A percentile compares a stretch with the other conserved stretches of the same genome.
These are phyloP conservation scores for Brenthis daphne DNA, from an alignment of 2,888 invertebrate species.

Conservation along the genomic window DNA sequence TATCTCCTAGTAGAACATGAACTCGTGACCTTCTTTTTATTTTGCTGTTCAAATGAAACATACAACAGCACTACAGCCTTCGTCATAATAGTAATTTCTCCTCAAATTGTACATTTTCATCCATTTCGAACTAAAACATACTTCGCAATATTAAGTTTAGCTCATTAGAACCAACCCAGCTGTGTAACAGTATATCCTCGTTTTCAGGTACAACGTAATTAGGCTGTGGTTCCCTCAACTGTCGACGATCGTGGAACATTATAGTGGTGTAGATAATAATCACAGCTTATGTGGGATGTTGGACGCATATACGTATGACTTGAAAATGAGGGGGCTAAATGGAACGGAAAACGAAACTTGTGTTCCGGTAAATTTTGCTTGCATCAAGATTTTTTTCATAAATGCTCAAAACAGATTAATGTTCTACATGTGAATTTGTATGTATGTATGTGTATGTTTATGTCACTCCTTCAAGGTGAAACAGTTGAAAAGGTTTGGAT, in stretches of 20 bases:
- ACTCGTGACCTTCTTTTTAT: too few relatives aligned
- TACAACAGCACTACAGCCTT: not conserved
- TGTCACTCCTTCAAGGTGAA: too few relatives aligned
- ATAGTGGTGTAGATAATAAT: constrained; percentile 46
- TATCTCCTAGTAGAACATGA: too few relatives aligned
- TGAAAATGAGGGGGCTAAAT: constrained; percentile 41
- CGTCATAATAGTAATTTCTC: not conserved
- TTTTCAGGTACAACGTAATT: constrained; percentile 65
- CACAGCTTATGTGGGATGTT: constrained; percentile 64
- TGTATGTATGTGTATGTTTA: too few relatives aligned
- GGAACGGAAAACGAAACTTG: constrained; percentile 30
- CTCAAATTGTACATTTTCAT: not conserved
- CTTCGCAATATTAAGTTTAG: not conserved
- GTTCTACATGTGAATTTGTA: too few relatives aligned
- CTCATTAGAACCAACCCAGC: constrained; percentile 3
- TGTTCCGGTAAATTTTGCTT: constrained; percentile 36
- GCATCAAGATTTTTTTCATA: too few relatives aligned
- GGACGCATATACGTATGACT: constrained; percentile 60
- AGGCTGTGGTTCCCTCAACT: constrained; percentile 74
- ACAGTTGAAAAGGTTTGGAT: too few relatives aligned
- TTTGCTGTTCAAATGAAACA: too few relatives aligned
- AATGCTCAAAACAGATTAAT: too few relatives aligned
- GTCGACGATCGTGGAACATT: constrained; percentile 70
- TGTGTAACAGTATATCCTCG: not conserved
- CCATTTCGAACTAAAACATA: not conserved